phyloP scores from a whole-genome alignment of 1,140 invertebrate species.

The Venturia canescens region DNA sequence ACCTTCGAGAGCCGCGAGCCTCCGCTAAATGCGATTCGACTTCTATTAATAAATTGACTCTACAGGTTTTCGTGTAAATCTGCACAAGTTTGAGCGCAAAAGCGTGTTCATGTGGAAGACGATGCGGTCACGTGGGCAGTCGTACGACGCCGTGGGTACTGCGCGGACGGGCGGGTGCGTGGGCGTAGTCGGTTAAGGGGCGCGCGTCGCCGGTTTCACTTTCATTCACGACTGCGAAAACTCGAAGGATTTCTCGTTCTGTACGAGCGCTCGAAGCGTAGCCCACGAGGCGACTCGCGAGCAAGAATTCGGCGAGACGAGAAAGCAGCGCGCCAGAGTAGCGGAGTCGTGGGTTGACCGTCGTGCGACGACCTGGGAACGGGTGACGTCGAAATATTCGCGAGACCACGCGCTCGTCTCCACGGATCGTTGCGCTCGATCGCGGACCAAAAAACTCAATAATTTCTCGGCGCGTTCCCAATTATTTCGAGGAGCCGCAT shows the following conservation, averaged over 20 bases:
- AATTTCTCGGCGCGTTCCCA: background rate
- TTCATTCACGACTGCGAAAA: slow-evolving; percentile 11
- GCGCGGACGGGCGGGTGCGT: background rate
- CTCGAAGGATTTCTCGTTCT: background rate
- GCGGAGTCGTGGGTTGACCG: too few species aligned
- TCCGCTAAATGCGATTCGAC: too few species aligned
- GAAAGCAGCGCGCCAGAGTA: background rate
- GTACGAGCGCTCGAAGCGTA: background rate
- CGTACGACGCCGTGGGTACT: too few species aligned
- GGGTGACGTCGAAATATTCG: background rate
- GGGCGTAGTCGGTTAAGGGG: slow-evolving; percentile 39
- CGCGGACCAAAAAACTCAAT: background rate
- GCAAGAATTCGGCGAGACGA: background rate
- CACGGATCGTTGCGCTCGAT: background rate
- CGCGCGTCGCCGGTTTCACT: slow-evolving; percentile 42
- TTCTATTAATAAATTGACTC: too few species aligned
- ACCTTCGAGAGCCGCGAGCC: too few species aligned
- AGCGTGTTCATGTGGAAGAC: too few species aligned
- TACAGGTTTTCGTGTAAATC: too few species aligned
- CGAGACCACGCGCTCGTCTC: background rate
- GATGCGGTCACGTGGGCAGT: background rate
- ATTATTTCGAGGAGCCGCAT: background rate
- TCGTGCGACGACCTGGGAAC: background rate
- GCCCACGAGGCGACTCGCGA: background rate
- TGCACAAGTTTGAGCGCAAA: too few species aligned